Base-by-base conservation (phyloP, 2,888 invertebrate genomes). In the Lamellibrachia satsuma region DNA sequence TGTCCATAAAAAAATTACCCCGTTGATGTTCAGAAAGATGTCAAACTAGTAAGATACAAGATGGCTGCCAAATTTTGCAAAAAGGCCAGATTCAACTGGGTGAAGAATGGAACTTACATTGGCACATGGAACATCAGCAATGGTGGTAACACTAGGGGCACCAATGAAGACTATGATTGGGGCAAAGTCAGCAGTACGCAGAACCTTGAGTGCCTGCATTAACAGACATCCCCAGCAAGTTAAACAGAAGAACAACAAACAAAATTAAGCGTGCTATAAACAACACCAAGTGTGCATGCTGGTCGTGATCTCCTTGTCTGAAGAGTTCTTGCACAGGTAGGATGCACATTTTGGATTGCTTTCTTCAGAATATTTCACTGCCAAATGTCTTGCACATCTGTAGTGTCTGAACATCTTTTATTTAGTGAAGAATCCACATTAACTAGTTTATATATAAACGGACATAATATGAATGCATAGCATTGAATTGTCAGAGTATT, bases 121-220 rank as follows among this genome's bases (percentile, higher is more conserved):
- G 22, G 75, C 75, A 75, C 75, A 75, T 15, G 75, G 91, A 95
- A 96, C 95, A 95, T 96, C 97, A 93, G 95, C 95, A 90, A 95
- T 93, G 51, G 95, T 95, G 91, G 95, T 98, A 94, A 99, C 97
- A 93, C 98, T 98, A 90, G 99, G 99, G 75, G 99, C 99, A 93
- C 99, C 99, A 95, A 99, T 99, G 97, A 99, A 99, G 95, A 99
- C 99, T 96, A 99, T 99, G 97, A 99, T 99, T 92, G 99, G 99
- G 95, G 99, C 98, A 97, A 99, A 99, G 97, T 99, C 99, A 52
- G 99, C 98, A 90, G 99, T 99, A 95, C 99, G 97, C 94, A 99
- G 97, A 94, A 99, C 98, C 97, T 99, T 99, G 95, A 99, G 97
- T 92, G 99, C 99, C 97, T 99, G 98, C 39, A 95, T 93, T 8